Base-by-base conservation (phyloP, 2,888 invertebrate genomes). In the Orthonevra nobilis region DNA sequence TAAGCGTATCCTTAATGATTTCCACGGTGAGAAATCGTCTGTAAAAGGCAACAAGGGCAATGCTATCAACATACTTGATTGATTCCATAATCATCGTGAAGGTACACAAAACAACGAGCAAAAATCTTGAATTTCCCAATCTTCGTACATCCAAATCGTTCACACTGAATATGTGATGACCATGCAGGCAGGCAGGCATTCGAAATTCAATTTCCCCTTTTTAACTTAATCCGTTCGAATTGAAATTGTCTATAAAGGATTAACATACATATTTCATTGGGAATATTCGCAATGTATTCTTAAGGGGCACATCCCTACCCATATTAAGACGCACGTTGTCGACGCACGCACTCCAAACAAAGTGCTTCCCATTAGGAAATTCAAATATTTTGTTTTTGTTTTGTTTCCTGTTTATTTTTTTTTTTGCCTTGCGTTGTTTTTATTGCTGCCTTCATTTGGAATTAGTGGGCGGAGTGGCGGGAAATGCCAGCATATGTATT, bases 231-330 rank as follows among this genome's bases (percentile, higher is more conserved):
- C 52, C 19, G 12, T 9, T 34, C 38, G 38, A 69, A 50, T 58
- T 60, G 40, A 50, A 69, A 50, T 50, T 50, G 58, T 69, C 56
- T 50, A 40, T 60, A 69, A 69, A 60, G 69, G 69, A 69, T 69
- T 69, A 60, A 46, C 48, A 69, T 69, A 34, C 58, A 69, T 69
- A 69, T 50, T 69, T 69, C 58, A 69, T 50, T 10, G n/a, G 9
- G 23, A 64, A 64, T 40, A 68, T 38, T 26, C 14, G 12, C 38
- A 20, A 56, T 23, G 19, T 48, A 58, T n/a, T n/a, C n/a, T n/a
- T n/a, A n/a, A n/a, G 38, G 38, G 38, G 40, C 58, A 69, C 48
- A 48, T 58, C 46, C 56, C 23, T 26, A 44, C 64, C 15, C 28
- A 32, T 38, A n/a, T n/a, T n/a, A n/a, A n/a, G n/a, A n/a, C 44